Evolutionary conservation across 1,140 invertebrate genomes (phyloP), one percentile per base, ranked within the genome.

Genomic region (Drosophila neocordata): DNA sequence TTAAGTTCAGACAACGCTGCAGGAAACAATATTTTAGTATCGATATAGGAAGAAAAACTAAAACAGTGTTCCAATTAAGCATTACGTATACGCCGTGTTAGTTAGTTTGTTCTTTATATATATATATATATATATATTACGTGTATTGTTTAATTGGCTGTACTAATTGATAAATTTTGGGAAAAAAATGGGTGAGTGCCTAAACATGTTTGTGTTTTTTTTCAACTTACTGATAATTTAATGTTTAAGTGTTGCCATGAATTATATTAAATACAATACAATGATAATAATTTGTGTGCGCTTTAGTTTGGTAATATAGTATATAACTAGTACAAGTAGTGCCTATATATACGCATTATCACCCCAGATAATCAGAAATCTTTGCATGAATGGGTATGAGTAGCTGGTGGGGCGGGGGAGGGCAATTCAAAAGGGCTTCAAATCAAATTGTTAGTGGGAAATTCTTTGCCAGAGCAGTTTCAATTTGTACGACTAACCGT

Each of bases 101-200:
- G 34, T 35, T 20, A 5, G n/a, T 20, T 9, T 11, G 13, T 11
- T 20, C 1, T 6, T 44, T 44, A 34, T 34, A 7, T 9, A 7
- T 34, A n/a, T n/a, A n/a, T n/a, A n/a, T n/a, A n/a, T n/a, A n/a
- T n/a, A n/a, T n/a, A n/a, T n/a, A n/a, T n/a, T n/a, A n/a, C n/a
- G n/a, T n/a, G n/a, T 71, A 6, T 68, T 64, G 48, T 38, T 68
- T 65, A 48, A 66, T 65, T 66, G 63, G 0, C 18, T 64, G 62
- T 51, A 69, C 58, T 66, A 65, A 73, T 76, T 85, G 65, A 69
- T 68, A 68, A 63, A 73, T 71, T 77, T 64, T n/a, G n/a, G 41
- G 3, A 27, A 80, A 74, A 80, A 74, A 80, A 84, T 84, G 81
- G 81, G 81, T 84, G 73, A 84, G 81, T 84, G 12, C 64, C 6